These are phyloP conservation scores for Ailurus styani DNA, from an alignment of 2,113 vertebrate genomes.

Conservation along the genomic window DNA sequence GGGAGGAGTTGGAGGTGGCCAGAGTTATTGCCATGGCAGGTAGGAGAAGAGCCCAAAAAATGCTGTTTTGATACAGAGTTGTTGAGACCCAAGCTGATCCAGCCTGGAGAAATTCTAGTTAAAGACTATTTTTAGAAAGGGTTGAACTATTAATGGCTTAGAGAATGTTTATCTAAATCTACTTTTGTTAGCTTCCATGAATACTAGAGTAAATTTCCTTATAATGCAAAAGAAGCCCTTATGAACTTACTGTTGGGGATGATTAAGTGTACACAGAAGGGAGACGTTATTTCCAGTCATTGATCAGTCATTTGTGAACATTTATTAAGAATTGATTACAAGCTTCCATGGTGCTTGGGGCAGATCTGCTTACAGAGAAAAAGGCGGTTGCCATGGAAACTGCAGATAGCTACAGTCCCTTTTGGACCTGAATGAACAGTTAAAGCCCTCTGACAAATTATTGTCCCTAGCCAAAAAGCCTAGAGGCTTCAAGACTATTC, in stretches of 20 bases:
- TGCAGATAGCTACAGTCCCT: not conserved
- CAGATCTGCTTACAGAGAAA: slow-evolving; percentile 2
- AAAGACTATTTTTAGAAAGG: slow-evolving; percentile 14
- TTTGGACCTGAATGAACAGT: not conserved
- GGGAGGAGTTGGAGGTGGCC: not conserved
- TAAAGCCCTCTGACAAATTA: slow-evolving; percentile 8
- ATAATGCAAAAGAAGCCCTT: not conserved
- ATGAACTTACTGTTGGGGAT: not conserved
- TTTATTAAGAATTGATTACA: slow-evolving; percentile 30
- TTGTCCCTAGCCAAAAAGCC: not conserved
- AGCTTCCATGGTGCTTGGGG: not conserved
- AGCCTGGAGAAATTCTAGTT: not conserved
- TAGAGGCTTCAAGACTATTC: not conserved
- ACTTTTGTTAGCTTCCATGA: not conserved
- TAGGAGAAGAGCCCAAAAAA: not conserved
- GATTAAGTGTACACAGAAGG: not conserved
- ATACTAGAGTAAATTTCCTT: not conserved
- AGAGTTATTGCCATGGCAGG: not conserved
- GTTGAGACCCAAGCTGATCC: not conserved
- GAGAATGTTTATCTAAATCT: not conserved
- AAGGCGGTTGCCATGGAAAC: slow-evolving; percentile 7
- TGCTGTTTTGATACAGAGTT: not conserved
- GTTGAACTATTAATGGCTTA: not conserved
- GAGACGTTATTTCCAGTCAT: not conserved
- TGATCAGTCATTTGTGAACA: not conserved